phyloP scores from a whole-genome alignment of 1,140 invertebrate genomes.

The Pogonomyrmex californicus region DNA sequence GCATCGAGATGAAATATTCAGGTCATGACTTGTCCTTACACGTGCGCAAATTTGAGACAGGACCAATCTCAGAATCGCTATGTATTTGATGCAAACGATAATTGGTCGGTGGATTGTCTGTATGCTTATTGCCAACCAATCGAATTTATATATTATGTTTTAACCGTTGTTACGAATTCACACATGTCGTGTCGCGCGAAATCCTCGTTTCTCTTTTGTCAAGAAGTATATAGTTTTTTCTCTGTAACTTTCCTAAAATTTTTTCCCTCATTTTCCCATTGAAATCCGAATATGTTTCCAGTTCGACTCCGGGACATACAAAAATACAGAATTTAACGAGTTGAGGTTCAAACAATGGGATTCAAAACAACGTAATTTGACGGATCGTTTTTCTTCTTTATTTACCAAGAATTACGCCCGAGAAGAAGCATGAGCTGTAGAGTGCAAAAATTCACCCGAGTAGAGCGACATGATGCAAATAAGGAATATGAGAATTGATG shows the following conservation, averaged over 20 bases:
- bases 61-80: background rate
- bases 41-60: background rate
- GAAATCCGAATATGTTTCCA: background rate
- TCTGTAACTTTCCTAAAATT: background rate
- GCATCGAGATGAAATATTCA: background rate
- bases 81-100: background rate
- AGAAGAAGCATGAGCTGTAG: background rate
- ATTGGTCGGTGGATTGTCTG: background rate
- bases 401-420: background rate
- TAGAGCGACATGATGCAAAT: background rate
- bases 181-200: background rate
- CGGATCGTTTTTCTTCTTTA: constrained; percentile 16
- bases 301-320: background rate
- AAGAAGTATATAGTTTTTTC: background rate
- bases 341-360: background rate
- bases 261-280: background rate
- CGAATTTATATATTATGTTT: background rate
- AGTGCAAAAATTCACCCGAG: background rate
- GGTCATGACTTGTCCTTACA: background rate
- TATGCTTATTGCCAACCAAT: background rate
- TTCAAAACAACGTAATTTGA: background rate
- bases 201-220: constrained; percentile 6
- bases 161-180: background rate
- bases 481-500: background rate
- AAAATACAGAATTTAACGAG: background rate